These are phyloP conservation scores for Ephialtes manifestator DNA, from an alignment of 2,888 invertebrate genomes.

Conservation along the genomic window DNA sequence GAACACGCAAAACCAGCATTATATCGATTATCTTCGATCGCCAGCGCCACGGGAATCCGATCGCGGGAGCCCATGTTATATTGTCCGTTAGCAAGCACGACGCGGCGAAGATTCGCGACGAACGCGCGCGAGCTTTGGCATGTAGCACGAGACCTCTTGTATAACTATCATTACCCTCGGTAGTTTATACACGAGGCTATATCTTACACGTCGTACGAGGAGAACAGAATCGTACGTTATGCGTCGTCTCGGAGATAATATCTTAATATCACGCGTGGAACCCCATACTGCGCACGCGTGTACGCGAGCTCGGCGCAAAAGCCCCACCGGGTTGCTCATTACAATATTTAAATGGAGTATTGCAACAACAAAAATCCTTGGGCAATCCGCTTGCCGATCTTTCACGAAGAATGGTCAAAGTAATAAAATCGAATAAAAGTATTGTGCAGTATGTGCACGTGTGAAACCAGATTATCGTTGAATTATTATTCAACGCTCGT, in stretches of 20 bases:
- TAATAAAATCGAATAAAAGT: constrained; percentile 36
- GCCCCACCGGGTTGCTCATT: constrained; percentile 39
- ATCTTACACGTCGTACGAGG: constrained; percentile 65
- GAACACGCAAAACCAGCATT: constrained; percentile 60
- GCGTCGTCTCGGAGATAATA: constrained; percentile 71
- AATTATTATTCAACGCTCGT: constrained; percentile 18
- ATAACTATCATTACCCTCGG: constrained; percentile 76
- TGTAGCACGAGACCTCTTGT: constrained; percentile 60
- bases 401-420: constrained; percentile 46
- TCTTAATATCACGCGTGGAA: constrained; percentile 66
- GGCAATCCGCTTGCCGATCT: constrained; percentile 42
- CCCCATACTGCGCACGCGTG: constrained; percentile 61
- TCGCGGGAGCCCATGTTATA: constrained; percentile 56
- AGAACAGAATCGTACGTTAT: constrained; percentile 73
- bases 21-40: constrained; percentile 65
- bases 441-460: neutral
- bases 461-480: constrained; percentile 23
- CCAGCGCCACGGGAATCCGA: constrained; percentile 53
- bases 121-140: constrained; percentile 44
- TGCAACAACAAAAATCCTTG: constrained; percentile 52
- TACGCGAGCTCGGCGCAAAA: constrained; percentile 13
- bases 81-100: constrained; percentile 48
- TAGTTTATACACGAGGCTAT: constrained; percentile 68
- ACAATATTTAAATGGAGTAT: constrained; percentile 60
- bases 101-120: constrained; percentile 35